Percentiles rank a stretch among this genome's conserved stretches.
Evolutionary conservation across 1,140 invertebrate genomes (phyloP).

Genomic region (Cyclina sinensis): DNA sequence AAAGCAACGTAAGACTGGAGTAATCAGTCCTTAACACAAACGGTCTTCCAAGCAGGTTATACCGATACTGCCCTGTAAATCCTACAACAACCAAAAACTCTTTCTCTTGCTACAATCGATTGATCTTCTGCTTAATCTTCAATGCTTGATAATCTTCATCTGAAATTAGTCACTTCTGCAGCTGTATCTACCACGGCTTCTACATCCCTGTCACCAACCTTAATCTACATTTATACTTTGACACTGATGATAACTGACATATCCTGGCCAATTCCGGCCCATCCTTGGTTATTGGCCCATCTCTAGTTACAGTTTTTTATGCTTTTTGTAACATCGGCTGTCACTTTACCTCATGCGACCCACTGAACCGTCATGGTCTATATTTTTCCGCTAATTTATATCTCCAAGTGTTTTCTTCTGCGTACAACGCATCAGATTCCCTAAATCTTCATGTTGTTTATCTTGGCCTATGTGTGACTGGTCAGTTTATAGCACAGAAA

Average conservation of each 20-base stretch:
- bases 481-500: neutral
- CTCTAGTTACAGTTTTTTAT: too few relatives aligned
- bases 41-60: neutral
- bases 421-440: too few relatives aligned
- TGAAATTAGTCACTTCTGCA: slow-evolving; percentile 43
- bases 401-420: too few relatives aligned
- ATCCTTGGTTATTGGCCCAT: too few relatives aligned
- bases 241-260: neutral
- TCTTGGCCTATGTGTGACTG: too few relatives aligned
- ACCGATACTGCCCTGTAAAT: slow-evolving; percentile 44
- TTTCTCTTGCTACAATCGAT: slow-evolving; percentile 3
- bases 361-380: too few relatives aligned
- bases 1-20: slow-evolving; percentile 10
- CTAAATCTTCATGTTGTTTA: too few relatives aligned
- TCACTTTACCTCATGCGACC: too few relatives aligned
- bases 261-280: too few relatives aligned
- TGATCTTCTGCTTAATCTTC: neutral
- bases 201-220: neutral
- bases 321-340: too few relatives aligned
- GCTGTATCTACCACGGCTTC: too few relatives aligned
- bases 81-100: slow-evolving; percentile 11
- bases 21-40: slow-evolving; percentile 39
- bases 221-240: neutral
- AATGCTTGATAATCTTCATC: neutral
- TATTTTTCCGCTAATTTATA: too few relatives aligned